phyloP scores from a whole-genome alignment of 2,113 vertebrate species.

The Tachuris rubrigastra region DNA sequence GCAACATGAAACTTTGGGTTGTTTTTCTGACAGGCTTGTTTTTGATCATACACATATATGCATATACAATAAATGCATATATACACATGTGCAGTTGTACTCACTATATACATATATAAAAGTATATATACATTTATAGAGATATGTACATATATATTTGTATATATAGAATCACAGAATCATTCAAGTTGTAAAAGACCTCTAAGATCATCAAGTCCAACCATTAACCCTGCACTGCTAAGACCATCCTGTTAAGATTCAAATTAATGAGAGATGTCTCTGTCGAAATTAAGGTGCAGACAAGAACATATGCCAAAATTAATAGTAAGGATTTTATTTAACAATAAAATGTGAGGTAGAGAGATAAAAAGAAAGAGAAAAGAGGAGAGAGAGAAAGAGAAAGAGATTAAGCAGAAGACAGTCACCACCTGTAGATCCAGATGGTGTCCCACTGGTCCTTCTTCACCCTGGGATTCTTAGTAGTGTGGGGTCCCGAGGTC shows the following conservation, averaged over 20 bases:
- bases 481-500: not conserved
- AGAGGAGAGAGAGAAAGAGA: not conserved
- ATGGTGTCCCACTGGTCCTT: not conserved
- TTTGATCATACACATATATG: not conserved
- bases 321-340: not conserved
- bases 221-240: not conserved
- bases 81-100: not conserved
- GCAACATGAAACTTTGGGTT: not conserved
- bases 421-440: not conserved
- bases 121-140: not conserved
- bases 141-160: not conserved
- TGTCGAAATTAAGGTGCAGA: not conserved
- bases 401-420: not conserved
- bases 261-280: not conserved
- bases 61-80: not conserved
- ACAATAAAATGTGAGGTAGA: not conserved
- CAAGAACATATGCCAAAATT: not conserved
- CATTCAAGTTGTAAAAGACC: not conserved
- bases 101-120: not conserved
- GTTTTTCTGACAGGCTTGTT: not conserved
- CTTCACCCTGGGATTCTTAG: not conserved
- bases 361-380: not conserved
- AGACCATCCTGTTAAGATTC: not conserved
- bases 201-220: fast-evolving
- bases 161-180: not conserved